phyloP scores from a whole-genome alignment of 1,140 invertebrate species.

The Diorhabda carinulata region DNA sequence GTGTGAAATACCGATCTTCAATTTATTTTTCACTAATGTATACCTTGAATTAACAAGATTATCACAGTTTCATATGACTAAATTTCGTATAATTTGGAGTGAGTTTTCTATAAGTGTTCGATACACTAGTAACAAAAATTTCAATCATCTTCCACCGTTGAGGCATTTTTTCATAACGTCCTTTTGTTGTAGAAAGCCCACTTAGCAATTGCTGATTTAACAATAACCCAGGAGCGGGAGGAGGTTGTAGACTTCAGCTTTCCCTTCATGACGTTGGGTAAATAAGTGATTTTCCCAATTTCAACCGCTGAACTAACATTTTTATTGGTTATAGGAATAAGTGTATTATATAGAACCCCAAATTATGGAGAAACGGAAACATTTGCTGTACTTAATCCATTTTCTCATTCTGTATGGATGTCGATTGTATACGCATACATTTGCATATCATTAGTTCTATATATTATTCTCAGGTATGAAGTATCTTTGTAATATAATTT shows the following conservation, averaged over 20 bases:
- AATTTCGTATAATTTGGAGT: too few relatives aligned
- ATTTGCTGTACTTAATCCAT: constrained; percentile 82
- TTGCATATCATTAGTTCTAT: constrained; percentile 60
- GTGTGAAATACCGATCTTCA: too few relatives aligned
- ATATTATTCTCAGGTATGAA: constrained; percentile 10
- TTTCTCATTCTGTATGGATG: constrained; percentile 87
- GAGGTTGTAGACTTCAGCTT: constrained; percentile 84
- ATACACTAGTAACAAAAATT: too few relatives aligned
- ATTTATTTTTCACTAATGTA: too few relatives aligned
- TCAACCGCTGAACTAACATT: neutral
- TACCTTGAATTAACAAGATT: too few relatives aligned
- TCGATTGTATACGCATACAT: constrained; percentile 84
- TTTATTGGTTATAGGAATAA: constrained; percentile 56
- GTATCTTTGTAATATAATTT: neutral
- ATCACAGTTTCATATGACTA: too few relatives aligned
- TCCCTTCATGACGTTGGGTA: constrained; percentile 79
- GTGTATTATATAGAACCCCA: constrained; percentile 70
- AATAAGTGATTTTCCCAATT: constrained; percentile 10
- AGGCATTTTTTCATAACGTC: too few relatives aligned
- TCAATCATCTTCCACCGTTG: too few relatives aligned
- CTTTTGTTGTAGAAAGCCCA: constrained; percentile 69
- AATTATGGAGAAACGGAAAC: constrained; percentile 64
- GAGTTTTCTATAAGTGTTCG: too few relatives aligned
- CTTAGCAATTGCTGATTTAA: constrained; percentile 86
- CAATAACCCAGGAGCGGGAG: constrained; percentile 82